phyloP scores from a whole-genome alignment of 2,797 vertebrate species.

The Ispidina picta region DNA sequence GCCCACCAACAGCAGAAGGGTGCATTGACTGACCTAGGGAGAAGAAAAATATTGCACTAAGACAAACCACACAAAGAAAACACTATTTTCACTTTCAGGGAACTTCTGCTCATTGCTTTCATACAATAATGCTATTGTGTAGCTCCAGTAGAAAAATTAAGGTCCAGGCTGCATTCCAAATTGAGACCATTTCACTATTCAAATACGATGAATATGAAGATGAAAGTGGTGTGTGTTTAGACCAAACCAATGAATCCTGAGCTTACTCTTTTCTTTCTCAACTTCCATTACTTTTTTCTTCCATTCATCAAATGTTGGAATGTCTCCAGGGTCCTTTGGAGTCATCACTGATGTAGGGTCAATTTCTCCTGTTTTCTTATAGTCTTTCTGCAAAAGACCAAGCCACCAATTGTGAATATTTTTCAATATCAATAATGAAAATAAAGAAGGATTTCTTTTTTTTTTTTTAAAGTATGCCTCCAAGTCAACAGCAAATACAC shows the following conservation, averaged over 20 bases:
- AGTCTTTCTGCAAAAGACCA: slow-evolving; percentile 75
- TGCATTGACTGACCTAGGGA: slow-evolving; percentile 92
- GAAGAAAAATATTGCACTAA: slow-evolving; percentile 43
- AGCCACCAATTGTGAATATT: not conserved
- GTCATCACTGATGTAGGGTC: slow-evolving; percentile 84
- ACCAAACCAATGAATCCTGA: not conserved
- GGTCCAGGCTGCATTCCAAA: not conserved
- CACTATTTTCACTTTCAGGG: not conserved
- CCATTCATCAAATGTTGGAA: slow-evolving; percentile 99
- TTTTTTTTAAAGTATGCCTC: not conserved
- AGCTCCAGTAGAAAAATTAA: not conserved
- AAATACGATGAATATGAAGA: not conserved
- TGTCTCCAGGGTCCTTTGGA: slow-evolving; percentile 88
- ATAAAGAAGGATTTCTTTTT: not conserved
- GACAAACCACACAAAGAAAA: not conserved
- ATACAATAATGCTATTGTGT: too few relatives aligned
- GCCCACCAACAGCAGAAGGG: slow-evolving; percentile 85
- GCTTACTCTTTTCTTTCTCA: slow-evolving; percentile 97
- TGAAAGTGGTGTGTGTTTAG: not conserved
- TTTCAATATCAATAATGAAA: not conserved
- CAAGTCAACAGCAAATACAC: not conserved
- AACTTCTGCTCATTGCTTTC: not conserved
- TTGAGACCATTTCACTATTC: not conserved
- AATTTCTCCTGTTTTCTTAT: slow-evolving; percentile 77
- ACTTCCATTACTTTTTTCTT: slow-evolving; percentile 99